Base-by-base conservation (phyloP, 2,113 vertebrate species). In the Chloroceryle aenea region DNA sequence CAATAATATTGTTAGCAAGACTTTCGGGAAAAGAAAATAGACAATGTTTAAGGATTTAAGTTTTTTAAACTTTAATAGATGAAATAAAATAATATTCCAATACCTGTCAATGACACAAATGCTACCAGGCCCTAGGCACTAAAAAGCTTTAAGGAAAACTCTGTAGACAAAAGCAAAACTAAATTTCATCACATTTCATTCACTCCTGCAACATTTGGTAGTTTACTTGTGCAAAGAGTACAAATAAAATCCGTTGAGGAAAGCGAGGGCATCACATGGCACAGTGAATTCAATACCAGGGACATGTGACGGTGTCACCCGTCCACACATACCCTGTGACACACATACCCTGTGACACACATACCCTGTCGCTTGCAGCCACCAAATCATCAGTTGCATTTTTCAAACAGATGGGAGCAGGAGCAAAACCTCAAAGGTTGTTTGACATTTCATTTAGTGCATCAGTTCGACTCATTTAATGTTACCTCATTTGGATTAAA, bases 291-390 rank as follows among this genome's bases (percentile, higher is more conserved):
- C 93, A 90, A 85, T 25, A 68, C n/a, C 48, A 58, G 71, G n/a
- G 67, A 55, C 87, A 96, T 29, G 81, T 96, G 93, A 94, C 12
- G 4, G 50, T 59, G 66, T 87, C 89, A 79, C 67, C 74, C 11
- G 0, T 15, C 53, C 56, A 29, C 15, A 21, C 66, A 69, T 7
- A 48, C 7, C 38, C 48, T 50, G 48, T 25, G 48, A 50, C 48
- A 50, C 48, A 50, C 48, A 50, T 50, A 50, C 48, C 48, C 48
- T 25, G 48, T 25, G 48, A 62, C 56, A 34, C 15, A 21, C 66
- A 69, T 10, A 48, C 7, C 38, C 90, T 9, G 5, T 7, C 2
- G 3, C 72, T 16, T 15, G 42, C 68, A 81, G 93, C 47, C 87
- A 81, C 68, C 61, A 93, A 69, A 50, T 68, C 71, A 40, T 19